Base-by-base conservation (phyloP, 2,113 vertebrate genomes). In the Hucho hucho region DNA sequence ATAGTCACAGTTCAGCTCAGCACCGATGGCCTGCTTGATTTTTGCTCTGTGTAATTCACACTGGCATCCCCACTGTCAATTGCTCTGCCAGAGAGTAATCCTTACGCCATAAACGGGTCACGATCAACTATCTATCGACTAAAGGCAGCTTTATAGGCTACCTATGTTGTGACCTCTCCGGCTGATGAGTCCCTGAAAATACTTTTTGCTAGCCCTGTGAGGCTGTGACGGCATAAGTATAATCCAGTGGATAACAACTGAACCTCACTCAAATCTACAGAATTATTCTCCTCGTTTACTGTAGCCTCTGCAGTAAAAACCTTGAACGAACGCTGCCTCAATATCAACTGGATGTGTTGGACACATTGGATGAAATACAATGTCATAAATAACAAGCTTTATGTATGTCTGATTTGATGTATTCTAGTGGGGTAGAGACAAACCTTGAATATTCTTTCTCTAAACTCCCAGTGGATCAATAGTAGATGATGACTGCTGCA, bases 11-110 rank as follows among this genome's bases (percentile, higher is more conserved):
- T 49, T 13, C n/a, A 61, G 20, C 24, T 28, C 16, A 12, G 29
- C 13, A 6, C n/a, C 47, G 65, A 32, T 47, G 58, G n/a, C 66
- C 66, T n/a, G 56, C 24, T 64, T 74, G 37, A 43, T 63, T 68
- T 58, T 37, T 43, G 49, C 16, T 61, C 65, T n/a, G 64, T 26
- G n/a, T 22, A 26, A 25, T 14, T 26, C 11, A 64, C 24, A 5
- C 28, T n/a, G 3, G 12, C 24, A 14, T 66, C 64, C 28, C 14
- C 29, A 29, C 64, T 20, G 29, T 3, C 64, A 11, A 67, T 29
- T 14, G 28, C 20, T 67, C 28, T 26, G 26, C 26, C 64, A 20
- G 47, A 53, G 47, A 18, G 28, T 67, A 67, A 67, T 32, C 64
- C 64, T 20, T 12, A 20, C 18, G 14, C 18, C 58, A 22, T 61